Conservation (phyloP, 2,888 invertebrate genomes). For the Chelonus formosanus region DNA sequence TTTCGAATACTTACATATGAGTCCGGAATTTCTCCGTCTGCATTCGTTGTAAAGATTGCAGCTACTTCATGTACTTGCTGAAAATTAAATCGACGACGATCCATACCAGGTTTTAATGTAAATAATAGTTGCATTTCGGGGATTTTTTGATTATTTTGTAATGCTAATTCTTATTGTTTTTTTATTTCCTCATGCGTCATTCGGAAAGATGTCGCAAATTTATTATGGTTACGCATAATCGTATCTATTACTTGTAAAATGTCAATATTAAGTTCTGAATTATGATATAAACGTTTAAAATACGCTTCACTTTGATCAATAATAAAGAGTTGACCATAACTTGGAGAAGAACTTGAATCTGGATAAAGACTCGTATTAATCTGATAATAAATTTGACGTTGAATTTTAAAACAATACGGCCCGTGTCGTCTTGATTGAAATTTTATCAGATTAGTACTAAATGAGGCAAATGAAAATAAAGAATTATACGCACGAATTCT, state of each 20-base stretch:
- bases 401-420: slow-evolving; percentile 31
- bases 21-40: slow-evolving; percentile 40
- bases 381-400: not conserved
- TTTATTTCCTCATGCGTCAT: slow-evolving; percentile 26
- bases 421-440: slow-evolving; percentile 17
- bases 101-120: slow-evolving; percentile 1
- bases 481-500: slow-evolving; percentile 15
- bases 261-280: slow-evolving; percentile 6
- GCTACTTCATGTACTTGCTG: slow-evolving; percentile 21
- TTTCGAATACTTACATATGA: slow-evolving; percentile 39
- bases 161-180: not conserved
- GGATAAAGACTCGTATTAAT: slow-evolving; percentile 33
- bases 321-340: slow-evolving; percentile 17
- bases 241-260: slow-evolving; percentile 14
- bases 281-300: not conserved
- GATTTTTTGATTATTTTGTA: not conserved
- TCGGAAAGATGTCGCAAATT: slow-evolving; percentile 24
- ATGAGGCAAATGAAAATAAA: slow-evolving; percentile 29
- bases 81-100: slow-evolving; percentile 11
- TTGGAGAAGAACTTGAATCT: not conserved
- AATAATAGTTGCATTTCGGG: not conserved
- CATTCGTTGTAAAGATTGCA: slow-evolving; percentile 37
- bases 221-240: slow-evolving; percentile 26
- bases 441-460: slow-evolving; percentile 27
- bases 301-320: not conserved